Evolutionary conservation across 2,797 vertebrate species (phyloP), one percentile per base, ranked within the genome.

Genomic region (Poecile montanus): DNA sequence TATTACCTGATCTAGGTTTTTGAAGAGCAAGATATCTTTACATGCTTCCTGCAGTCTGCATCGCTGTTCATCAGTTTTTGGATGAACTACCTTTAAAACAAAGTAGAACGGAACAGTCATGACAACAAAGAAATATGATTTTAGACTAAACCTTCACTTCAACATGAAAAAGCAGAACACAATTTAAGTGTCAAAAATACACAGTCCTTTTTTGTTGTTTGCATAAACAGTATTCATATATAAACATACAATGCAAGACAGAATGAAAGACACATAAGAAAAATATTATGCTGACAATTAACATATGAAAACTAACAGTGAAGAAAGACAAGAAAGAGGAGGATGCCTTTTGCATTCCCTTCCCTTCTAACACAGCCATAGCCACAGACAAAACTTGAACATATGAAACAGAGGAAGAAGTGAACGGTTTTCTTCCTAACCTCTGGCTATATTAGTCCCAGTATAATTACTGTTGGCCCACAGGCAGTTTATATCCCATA

Each of bases 21-120:
- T 99, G 97, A 99, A 99, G 90, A 99, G 97, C 47, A 99, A 98
- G 95, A 99, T 99, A 97, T 99, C 99, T 98, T 98, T 98, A 96
- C 99, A 99, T 75, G 99, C 98, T 96, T 99, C 99, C 97, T 99
- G 99, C 97, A 99, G 98, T 97, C 99, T 98, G 97, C 98, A 98
- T 97, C 99, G 98, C 96, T 99, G 99, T 68, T 98, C 99, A 66
- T 99, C 99, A 97, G 99, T 99, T 98, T 99, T 99, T 78, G 99
- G 99, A 96, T 99, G 98, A 95, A 99, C 98, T 92, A 99, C 98
- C 98, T 98, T 96, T 60, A 97, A 97, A 95, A 78, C 42, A 96
- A 95, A 97, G 51, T 65, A 92, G 93, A 96, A 62, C 38, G 89
- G 61, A 70, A 88, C 14, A 71, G 56, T 79, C 56, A 85, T 13